A percentile compares a stretch with the other conserved stretches of the same genome.
Conservation (phyloP, 64 coral and sea anemone genomes). For the Orbicella faveolata region DNA sequence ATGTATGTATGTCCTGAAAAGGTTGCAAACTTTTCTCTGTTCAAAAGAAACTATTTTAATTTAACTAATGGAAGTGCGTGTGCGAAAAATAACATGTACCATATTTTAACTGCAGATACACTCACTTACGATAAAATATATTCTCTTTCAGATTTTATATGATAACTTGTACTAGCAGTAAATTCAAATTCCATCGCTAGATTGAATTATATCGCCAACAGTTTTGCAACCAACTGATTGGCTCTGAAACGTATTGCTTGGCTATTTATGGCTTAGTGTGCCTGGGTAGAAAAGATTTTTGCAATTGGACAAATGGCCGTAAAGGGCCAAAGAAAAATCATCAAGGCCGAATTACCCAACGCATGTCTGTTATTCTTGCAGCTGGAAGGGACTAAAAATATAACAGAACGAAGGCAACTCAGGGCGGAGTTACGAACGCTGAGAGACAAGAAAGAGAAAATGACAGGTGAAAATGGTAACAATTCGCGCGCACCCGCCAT, state of each 20-base stretch:
- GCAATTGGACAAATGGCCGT: background rate
- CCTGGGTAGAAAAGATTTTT: background rate
- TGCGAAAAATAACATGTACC: too few relatives aligned
- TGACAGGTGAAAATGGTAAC: constrained; percentile 73
- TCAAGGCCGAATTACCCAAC: background rate
- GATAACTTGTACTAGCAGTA: too few relatives aligned
- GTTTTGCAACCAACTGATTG: too few relatives aligned
- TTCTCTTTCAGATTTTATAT: too few relatives aligned
- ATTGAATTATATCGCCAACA: too few relatives aligned
- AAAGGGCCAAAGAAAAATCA: background rate
- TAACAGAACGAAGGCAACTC: constrained; percentile 77
- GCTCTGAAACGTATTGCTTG: background rate
- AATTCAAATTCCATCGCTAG: too few relatives aligned
- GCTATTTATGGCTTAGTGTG: background rate
- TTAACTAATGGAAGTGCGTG: too few relatives aligned
- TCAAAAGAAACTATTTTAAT: too few relatives aligned
- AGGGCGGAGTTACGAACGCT: constrained; percentile 68
- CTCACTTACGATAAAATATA: too few relatives aligned
- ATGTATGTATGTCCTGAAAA: too few relatives aligned
- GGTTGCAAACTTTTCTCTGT: too few relatives aligned
- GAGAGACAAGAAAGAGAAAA: constrained; percentile 75
- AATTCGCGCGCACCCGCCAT: constrained; percentile 13
- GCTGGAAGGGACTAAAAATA: constrained; percentile 81
- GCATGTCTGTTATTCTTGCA: constrained; percentile 26
- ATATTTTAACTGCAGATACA: too few relatives aligned